Conservation (phyloP, 2,113 vertebrate species). For the Lota lota region DNA sequence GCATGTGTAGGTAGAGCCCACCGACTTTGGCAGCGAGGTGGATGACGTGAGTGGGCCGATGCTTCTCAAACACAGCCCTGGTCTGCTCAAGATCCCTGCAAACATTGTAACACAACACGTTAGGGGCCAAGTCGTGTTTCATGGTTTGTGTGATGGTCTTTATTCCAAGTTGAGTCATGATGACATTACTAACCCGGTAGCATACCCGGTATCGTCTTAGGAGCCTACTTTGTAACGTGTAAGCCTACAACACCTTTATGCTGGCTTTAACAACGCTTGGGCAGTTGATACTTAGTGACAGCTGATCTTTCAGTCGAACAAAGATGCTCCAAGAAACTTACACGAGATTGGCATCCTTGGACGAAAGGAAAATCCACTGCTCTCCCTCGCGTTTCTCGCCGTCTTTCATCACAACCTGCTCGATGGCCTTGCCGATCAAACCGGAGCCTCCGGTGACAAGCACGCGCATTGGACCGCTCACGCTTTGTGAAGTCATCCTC, state of each 20-base stretch:
- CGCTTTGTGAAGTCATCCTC: background rate
- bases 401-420: constrained; percentile 75
- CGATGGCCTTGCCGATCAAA: constrained; percentile 82
- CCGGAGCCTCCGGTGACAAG: constrained; percentile 85
- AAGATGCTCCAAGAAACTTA: constrained; percentile 53
- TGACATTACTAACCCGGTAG: no score
- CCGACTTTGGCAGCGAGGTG: constrained; percentile 72
- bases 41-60: constrained; percentile 84
- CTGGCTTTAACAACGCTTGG: no score
- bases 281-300: no score
- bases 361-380: constrained; percentile 86
- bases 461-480: constrained; percentile 61
- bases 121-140: no score
- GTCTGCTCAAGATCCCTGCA: constrained; percentile 72
- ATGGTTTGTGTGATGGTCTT: no score
- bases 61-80: constrained; percentile 76
- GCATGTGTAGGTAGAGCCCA: constrained; percentile 82
- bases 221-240: no score
- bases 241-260: no score
- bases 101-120: background rate
- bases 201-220: no score
- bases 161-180: no score
- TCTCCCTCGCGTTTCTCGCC: constrained; percentile 72
- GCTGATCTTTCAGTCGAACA: no score
- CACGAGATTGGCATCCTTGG: constrained; percentile 81